Evolutionary conservation across 2,113 vertebrate genomes (phyloP), one percentile per base, ranked within the genome.

Genomic region (Xiphias gladius): DNA sequence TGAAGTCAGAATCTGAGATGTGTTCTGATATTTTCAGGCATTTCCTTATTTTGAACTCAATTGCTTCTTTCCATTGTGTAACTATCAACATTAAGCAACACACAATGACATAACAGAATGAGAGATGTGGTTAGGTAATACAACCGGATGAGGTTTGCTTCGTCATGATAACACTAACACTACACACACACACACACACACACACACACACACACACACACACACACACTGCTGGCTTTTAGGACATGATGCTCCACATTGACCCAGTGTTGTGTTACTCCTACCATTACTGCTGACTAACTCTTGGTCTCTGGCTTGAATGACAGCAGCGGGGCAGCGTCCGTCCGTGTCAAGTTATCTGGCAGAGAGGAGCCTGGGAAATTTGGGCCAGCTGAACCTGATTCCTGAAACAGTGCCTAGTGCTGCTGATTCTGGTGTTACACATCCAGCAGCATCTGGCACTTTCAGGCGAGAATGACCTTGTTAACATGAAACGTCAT

Each of bases 231-330:
- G 37, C 54, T 52, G 24, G 41, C 22, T 88, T 87, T 87, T 26
- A 88, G 78, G 77, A 81, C 83, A 85, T 17, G 6, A 26, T 54
- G 76, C 74, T 84, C 86, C 63, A 80, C 87, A 73, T 22, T 80
- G 85, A 85, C 69, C 72, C 77, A 62, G 91, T 78, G 55, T 93
- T 73, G 71, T 83, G 89, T 94, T 93, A 80, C 93, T 89, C 88
- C 87, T 89, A 92, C 89, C 86, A 87, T 89, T 92, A 93, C 83
- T 91, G 92, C 93, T 93, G 94, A 93, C 92, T 87, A 94, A 93
- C 79, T 74, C 85, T 59, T 57, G 62, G 79, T 80, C 66, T 74
- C 43, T 76, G 80, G 73, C 86, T 91, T 91, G 87, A 91, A 84
- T 91, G 91, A 92, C 91, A 88, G 89, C 75, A 39, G 70, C 62